Evolutionary conservation across 2,888 invertebrate species (phyloP).

Genomic region (Trimorus sp.): DNA sequence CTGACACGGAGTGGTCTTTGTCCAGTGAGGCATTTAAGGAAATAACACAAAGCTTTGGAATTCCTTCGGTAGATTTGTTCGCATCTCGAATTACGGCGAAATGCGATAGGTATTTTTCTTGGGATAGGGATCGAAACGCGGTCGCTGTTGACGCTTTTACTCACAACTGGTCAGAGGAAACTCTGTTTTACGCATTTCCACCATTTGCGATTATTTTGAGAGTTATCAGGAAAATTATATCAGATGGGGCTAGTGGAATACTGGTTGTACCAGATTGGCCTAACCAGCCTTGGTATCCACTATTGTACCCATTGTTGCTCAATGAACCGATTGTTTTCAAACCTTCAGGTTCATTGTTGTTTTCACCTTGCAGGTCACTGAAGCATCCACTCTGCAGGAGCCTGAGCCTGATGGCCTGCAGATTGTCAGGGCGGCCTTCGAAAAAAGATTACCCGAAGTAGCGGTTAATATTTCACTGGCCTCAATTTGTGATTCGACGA

Average conservation of each 20-base stretch:
- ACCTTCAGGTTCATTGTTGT: constrained; percentile 66
- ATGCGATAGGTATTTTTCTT: too few relatives aligned
- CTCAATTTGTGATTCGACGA: constrained; percentile 37
- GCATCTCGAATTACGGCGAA: too few relatives aligned
- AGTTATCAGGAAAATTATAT: constrained; percentile 70
- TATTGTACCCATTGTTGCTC: constrained; percentile 60
- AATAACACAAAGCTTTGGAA: constrained; percentile 33
- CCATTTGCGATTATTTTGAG: constrained; percentile 71
- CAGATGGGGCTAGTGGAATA: constrained; percentile 71
- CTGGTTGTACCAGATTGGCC: constrained; percentile 73
- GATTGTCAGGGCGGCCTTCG: constrained; percentile 68
- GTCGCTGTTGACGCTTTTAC: too few relatives aligned
- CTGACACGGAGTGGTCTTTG: constrained; percentile 67
- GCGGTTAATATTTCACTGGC: constrained; percentile 29
- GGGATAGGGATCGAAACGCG: too few relatives aligned
- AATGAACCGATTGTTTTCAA: constrained; percentile 63
- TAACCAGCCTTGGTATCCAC: constrained; percentile 72
- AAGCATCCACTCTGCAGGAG: constrained; percentile 66
- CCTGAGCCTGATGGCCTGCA: constrained; percentile 72
- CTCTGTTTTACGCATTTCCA: constrained; percentile 71
- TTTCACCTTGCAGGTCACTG: constrained; percentile 66
- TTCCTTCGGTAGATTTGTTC: constrained; percentile 69
- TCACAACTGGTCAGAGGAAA: constrained; percentile 49
- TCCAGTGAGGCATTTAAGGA: too few relatives aligned
- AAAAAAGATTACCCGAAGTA: constrained; percentile 39